A percentile compares a stretch with the other conserved stretches of the same genome.
phyloP scores from a whole-genome alignment of 2,888 invertebrate species.

The Agrochola circellaris region DNA sequence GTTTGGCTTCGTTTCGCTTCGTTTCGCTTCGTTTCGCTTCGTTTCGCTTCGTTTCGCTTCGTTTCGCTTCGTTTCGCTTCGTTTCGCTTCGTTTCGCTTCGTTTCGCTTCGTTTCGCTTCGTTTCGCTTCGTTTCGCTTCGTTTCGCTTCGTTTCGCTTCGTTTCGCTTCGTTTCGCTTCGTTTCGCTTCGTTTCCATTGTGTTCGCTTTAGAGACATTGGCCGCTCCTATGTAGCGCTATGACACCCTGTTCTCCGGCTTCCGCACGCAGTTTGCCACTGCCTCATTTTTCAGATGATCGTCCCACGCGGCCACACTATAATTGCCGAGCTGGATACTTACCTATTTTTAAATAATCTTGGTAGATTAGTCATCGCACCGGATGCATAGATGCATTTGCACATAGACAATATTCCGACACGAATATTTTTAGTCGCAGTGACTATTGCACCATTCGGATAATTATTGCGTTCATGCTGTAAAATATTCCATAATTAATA shows the following conservation, averaged over 20 bases:
- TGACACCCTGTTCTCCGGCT: background rate
- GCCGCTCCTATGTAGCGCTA: background rate
- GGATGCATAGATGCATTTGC: constrained; percentile 19
- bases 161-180: too few species aligned
- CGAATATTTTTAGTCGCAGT: constrained; percentile 6
- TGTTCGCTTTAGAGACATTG: too few species aligned
- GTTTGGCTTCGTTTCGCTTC: too few species aligned
- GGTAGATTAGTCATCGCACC: constrained; percentile 24
- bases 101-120: too few species aligned
- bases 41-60: too few species aligned
- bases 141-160: too few species aligned
- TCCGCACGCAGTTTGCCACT: background rate
- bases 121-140: too few species aligned
- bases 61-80: too few species aligned
- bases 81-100: too few species aligned
- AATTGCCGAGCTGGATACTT: background rate
- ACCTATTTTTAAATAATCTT: constrained; percentile 12
- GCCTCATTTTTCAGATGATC: background rate
- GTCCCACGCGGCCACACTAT: background rate
- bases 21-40: too few species aligned
- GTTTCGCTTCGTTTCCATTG: too few species aligned
- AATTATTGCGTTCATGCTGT: constrained; percentile 28
- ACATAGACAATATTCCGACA: constrained; percentile 24
- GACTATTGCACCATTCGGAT: constrained; percentile 46
- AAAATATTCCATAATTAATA: constrained; percentile 7